A percentile compares a stretch with the other conserved stretches of the same genome.
These are phyloP conservation scores for Malthinus flaveolus DNA, from an alignment of 2,888 invertebrate genomes.

Conservation along the genomic window DNA sequence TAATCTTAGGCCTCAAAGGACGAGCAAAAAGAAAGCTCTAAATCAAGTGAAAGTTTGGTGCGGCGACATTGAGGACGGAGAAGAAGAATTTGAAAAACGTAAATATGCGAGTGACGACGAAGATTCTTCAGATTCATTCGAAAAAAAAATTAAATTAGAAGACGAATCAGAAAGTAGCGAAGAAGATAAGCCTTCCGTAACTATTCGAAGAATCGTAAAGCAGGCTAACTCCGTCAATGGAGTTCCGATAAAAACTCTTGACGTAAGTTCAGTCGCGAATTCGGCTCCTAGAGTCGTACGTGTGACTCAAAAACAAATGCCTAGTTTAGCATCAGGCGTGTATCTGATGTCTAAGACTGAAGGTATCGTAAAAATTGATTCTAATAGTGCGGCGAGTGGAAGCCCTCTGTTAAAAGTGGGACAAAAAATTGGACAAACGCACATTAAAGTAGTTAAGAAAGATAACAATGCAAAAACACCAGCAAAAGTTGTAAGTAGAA, in stretches of 20 bases:
- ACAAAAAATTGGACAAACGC: conserved; percentile 57
- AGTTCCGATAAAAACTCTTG: conserved; percentile 43
- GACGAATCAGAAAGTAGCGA: conserved; percentile 44
- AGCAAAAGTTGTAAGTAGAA: background rate
- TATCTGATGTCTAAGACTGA: conserved; percentile 79
- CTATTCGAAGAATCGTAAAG: conserved; percentile 32
- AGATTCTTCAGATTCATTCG: conserved; percentile 46
- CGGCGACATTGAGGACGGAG: conserved; percentile 65
- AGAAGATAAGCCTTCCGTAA: conserved; percentile 31
- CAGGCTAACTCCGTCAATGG: conserved; percentile 36
- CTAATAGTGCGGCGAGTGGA: conserved; percentile 55
- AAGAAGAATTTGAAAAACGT: conserved; percentile 42
- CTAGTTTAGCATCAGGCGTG: conserved; percentile 65
- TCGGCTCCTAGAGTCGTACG: conserved; percentile 68
- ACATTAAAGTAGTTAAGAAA: conserved; percentile 55
- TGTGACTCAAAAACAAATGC: conserved; percentile 74
- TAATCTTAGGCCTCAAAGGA: conserved; percentile 68
- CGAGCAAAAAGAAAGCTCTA: conserved; percentile 80
- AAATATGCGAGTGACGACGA: conserved; percentile 42
- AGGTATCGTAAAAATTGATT: conserved; percentile 72
- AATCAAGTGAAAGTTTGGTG: conserved; percentile 87
- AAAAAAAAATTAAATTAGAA: conserved; percentile 51
- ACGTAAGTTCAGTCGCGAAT: conserved; percentile 56
- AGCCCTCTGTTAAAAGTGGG: conserved; percentile 53
- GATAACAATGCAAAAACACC: background rate